Evolutionary conservation across 2,888 invertebrate species (phyloP), one percentile per base, ranked within the genome.

Genomic region (Folsomia manolachei): DNA sequence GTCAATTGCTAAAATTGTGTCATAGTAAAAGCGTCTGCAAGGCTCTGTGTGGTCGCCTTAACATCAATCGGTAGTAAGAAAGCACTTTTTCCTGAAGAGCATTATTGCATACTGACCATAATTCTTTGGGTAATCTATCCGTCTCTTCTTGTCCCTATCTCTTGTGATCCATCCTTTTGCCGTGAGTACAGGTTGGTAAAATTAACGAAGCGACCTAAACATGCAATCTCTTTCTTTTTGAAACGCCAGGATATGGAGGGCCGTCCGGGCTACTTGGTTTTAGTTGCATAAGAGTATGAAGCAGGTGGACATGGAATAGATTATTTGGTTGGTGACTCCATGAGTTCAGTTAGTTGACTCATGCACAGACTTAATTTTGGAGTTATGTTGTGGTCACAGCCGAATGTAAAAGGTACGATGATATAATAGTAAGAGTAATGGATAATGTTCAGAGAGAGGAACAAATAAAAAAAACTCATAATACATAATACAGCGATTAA

Each of bases 401-500:
- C 56, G 21, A 14, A 56, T n/a, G n/a, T n/a, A n/a, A n/a, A n/a
- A n/a, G n/a, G n/a, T n/a, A n/a, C n/a, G n/a, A 56, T 56, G 56
- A 56, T 56, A 56, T 56, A 56, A 56, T 56, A 21, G 56, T 56
- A 56, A 56, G n/a, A 56, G 56, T 56, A 56, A 56, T 39, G 39
- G 39, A 4, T 14, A 39, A 39, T 56, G 56, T 56, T 56, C 56
- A 56, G 18, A 21, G 56, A 18, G 21, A 56, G 56, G 56, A 56
- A 56, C 56, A 56, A 56, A 56, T 56, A 56, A 56, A 56, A n/a
- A 56, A 56, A 14, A 56, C 56, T 56, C 56, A 56, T 56, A 56
- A 56, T 56, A 56, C 56, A 56, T 56, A 56, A 56, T 56, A 56
- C 56, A 56, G 56, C 56, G 56, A 56, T 56, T 56, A 56, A 56